Evolutionary conservation across 30 jellyfish, hydroid and myxozoan species (phyloP).

Genomic region (Aurelia aurita complex sp. Pacific): DNA sequence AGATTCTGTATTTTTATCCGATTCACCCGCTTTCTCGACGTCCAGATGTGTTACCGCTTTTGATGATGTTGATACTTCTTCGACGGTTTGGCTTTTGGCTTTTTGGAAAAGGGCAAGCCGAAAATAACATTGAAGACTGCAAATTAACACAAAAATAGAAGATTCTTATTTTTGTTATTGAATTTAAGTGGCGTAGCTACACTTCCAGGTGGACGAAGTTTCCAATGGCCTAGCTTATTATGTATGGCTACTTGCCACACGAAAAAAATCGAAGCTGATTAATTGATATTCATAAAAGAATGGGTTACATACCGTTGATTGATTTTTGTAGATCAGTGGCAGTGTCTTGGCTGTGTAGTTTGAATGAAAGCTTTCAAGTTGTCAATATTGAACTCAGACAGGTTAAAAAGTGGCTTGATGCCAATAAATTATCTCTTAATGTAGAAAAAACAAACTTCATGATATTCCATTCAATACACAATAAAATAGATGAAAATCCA

Average conservation of each 20-base stretch:
- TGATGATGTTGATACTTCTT: constrained; percentile 42
- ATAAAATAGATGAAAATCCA: too few relatives aligned
- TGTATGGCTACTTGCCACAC: constrained; percentile 22
- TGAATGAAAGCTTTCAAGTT: constrained; percentile 59
- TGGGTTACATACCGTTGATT: constrained; percentile 46
- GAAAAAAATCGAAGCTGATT: constrained; percentile 29
- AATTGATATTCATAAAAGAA: background rate
- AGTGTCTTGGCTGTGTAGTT: constrained; percentile 55
- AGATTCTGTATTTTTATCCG: constrained; percentile 42
- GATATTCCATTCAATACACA: too few relatives aligned
- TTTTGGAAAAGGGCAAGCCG: constrained; percentile 57
- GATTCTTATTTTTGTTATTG: constrained; percentile 11
- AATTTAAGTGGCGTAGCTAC: constrained; percentile 20
- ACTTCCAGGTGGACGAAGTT: constrained; percentile 16
- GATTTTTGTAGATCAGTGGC: constrained; percentile 55
- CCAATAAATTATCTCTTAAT: too few relatives aligned
- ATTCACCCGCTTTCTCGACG: constrained; percentile 10
- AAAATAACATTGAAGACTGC: constrained; percentile 5
- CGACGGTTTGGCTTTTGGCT: constrained; percentile 51
- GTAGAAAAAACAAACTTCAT: too few relatives aligned
- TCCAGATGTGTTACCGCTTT: constrained; percentile 6
- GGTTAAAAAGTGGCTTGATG: too few relatives aligned
- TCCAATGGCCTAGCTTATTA: constrained; percentile 6
- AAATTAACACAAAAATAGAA: constrained; percentile 2
- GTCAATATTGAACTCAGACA: too few relatives aligned